phyloP scores from a whole-genome alignment of 2,888 invertebrate species.

The Pecten maximus region DNA sequence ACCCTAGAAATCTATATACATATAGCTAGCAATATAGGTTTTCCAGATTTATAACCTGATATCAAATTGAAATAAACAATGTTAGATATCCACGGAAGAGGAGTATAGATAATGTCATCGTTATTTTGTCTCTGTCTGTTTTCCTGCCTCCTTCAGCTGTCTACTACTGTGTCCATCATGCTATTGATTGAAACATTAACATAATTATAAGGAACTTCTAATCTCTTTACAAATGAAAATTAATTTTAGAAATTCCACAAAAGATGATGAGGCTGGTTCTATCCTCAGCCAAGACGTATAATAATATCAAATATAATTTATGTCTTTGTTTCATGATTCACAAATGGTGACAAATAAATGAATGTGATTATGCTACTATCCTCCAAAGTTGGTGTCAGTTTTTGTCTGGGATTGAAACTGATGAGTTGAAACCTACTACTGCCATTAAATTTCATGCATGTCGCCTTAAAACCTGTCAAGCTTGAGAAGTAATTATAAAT shows the following conservation, averaged over 20 bases:
- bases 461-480: slow-evolving; percentile 7
- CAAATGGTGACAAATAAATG: slow-evolving; percentile 24
- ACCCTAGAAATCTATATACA: too few relatives aligned
- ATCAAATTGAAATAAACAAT: background rate
- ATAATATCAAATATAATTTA: slow-evolving; percentile 25
- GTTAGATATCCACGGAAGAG: background rate
- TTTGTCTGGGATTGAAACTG: background rate
- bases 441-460: background rate
- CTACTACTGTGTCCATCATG: background rate
- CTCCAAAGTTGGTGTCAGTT: background rate
- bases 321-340: slow-evolving; percentile 26
- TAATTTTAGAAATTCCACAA: slow-evolving; percentile 2
- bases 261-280: background rate
- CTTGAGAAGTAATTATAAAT: background rate
- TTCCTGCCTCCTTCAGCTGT: background rate
- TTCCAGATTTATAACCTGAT: background rate
- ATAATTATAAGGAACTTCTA: slow-evolving; percentile 6
- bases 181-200: background rate
- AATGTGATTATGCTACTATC: slow-evolving; percentile 1
- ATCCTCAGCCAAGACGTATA: background rate
- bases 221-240: slow-evolving; percentile 14
- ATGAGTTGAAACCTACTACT: slow-evolving; percentile 26
- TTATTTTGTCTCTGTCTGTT: background rate
- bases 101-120: background rate
- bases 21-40: too few relatives aligned